A percentile compares a stretch with the other conserved stretches of the same genome.
Evolutionary conservation across 2,797 vertebrate genomes (phyloP).

Genomic region (Kryptolebias ocellatus): DNA sequence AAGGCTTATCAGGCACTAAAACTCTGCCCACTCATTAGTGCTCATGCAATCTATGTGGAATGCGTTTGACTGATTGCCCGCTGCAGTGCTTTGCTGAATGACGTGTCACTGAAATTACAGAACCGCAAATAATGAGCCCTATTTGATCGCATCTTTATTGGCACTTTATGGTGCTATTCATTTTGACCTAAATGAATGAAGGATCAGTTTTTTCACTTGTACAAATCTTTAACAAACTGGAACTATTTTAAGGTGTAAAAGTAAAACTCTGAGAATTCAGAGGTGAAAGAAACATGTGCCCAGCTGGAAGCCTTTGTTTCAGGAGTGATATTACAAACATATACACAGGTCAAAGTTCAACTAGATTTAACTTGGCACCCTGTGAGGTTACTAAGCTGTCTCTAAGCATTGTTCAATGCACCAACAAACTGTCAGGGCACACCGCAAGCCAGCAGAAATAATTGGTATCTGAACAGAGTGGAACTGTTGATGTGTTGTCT

Average conservation of each 20-base stretch:
- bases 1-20: background rate
- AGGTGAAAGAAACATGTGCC: background rate
- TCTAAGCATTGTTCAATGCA: background rate
- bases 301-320: background rate
- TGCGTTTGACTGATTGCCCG: background rate
- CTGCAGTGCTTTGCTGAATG: background rate
- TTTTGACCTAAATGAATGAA: background rate
- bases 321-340: background rate
- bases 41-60: background rate
- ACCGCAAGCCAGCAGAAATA: constrained; percentile 1
- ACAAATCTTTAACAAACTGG: background rate
- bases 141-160: background rate
- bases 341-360: constrained; percentile 13
- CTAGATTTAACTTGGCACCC: background rate
- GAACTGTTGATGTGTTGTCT: too few relatives aligned
- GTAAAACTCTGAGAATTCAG: background rate
- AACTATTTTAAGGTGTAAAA: background rate
- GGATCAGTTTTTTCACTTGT: background rate
- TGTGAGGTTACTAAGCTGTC: constrained; percentile 2
- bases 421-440: background rate
- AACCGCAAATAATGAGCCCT: background rate
- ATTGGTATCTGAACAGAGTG: background rate
- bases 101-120: background rate
- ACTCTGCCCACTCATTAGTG: background rate
- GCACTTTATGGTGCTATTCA: background rate